phyloP scores from a whole-genome alignment of 2,113 vertebrate species.

The Dipodomys ordii region DNA sequence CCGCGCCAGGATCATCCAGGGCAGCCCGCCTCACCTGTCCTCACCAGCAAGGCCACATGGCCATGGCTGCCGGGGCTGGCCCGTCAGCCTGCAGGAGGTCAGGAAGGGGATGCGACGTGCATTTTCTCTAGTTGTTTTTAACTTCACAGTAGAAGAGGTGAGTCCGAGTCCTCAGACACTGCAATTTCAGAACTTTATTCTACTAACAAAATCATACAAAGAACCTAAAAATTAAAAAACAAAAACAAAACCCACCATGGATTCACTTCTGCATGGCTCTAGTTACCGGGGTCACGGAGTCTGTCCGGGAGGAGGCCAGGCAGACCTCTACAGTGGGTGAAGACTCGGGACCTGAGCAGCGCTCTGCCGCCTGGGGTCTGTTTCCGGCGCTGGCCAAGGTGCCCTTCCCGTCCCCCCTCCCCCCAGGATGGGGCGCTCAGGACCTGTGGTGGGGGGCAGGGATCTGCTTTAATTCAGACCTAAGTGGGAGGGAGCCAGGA shows the following conservation, averaged over 20 bases:
- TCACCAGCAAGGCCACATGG: too few species aligned
- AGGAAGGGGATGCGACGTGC: too few species aligned
- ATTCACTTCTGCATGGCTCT: background rate
- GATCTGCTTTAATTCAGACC: background rate
- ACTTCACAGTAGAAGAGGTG: background rate
- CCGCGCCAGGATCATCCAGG: too few species aligned
- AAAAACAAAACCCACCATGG: background rate
- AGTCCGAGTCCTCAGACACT: accelerated
- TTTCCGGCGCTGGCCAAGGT: background rate
- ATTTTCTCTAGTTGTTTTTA: too few species aligned
- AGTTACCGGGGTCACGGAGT: too few species aligned
- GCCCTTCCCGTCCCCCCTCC: background rate
- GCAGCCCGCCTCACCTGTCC: too few species aligned
- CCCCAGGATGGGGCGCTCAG: accelerated
- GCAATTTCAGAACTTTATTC: slow-evolving; percentile 62
- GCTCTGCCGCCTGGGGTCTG: background rate
- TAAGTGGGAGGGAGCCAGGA: accelerated
- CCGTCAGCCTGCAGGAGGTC: too few species aligned
- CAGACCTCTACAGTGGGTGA: background rate
- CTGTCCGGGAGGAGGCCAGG: background rate
- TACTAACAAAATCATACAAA: slow-evolving; percentile 61
- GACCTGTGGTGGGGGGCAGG: too few species aligned
- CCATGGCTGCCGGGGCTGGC: too few species aligned
- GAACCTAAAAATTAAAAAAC: background rate
- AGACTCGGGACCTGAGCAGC: background rate